Evolutionary conservation across 2,113 vertebrate species (phyloP).

Genomic region (Platysternon megacephalum): DNA sequence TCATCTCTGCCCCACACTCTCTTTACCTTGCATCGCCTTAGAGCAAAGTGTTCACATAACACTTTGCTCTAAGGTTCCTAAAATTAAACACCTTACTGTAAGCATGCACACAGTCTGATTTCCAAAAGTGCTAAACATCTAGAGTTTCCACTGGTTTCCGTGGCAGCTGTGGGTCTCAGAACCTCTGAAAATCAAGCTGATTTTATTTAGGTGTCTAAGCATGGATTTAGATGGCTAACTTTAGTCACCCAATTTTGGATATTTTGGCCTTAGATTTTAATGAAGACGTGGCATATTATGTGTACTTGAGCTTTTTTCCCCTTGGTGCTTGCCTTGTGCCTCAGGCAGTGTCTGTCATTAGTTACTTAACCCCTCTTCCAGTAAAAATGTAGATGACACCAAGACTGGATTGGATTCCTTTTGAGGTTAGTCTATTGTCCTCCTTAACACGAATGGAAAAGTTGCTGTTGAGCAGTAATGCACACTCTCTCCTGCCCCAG

Average conservation of each 20-base stretch:
- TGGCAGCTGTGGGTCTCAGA: background rate
- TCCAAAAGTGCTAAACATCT: background rate
- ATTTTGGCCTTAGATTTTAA: background rate
- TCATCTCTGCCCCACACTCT: background rate
- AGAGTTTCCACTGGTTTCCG: background rate
- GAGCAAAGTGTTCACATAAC: background rate
- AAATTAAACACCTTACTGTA: background rate
- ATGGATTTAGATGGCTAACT: background rate
- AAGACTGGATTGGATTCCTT: background rate
- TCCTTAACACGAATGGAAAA: background rate
- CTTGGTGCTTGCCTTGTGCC: background rate
- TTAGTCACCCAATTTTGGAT: background rate
- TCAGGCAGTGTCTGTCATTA: background rate
- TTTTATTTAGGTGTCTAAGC: background rate
- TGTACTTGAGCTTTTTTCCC: background rate
- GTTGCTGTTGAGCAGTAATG: background rate
- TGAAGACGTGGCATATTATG: background rate
- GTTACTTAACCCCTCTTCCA: background rate
- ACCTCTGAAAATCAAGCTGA: background rate
- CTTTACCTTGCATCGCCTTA: background rate
- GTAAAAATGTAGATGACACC: background rate
- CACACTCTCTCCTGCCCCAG: background rate
- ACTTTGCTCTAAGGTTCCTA: no score
- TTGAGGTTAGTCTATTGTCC: background rate
- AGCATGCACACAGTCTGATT: background rate